Evolutionary conservation across 2,113 vertebrate genomes (phyloP).

Genomic region (Misgurnus anguillicaudatus): DNA sequence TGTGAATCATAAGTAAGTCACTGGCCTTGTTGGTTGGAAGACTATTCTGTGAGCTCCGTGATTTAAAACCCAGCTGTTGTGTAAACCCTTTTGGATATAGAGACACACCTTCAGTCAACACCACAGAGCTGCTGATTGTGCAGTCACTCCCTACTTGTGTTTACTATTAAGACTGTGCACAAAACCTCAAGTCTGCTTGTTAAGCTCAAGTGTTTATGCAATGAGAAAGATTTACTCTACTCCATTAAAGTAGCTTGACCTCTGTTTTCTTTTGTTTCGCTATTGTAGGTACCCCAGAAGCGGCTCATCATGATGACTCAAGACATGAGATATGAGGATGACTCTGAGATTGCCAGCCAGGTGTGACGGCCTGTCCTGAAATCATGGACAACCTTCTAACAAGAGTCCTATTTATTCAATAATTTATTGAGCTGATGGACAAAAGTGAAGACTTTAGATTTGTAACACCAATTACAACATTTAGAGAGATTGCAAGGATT

Average conservation of each 20-base stretch:
- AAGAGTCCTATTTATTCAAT: constrained; percentile 63
- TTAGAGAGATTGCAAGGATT: neutral
- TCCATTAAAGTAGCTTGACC: neutral
- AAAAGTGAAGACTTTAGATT: constrained; percentile 16
- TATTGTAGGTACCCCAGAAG: constrained; percentile 70
- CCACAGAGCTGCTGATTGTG: constrained; percentile 32
- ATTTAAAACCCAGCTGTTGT: constrained; percentile 33
- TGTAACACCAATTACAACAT: neutral
- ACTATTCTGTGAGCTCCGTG: neutral
- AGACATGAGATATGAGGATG: constrained; percentile 77
- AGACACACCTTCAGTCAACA: constrained; percentile 46
- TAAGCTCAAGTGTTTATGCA: neutral
- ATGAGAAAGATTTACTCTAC: neutral
- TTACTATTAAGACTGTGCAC: neutral
- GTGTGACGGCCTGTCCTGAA: constrained; percentile 61
- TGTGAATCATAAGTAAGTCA: neutral
- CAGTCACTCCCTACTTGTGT: constrained; percentile 1
- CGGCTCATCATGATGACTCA: constrained; percentile 67
- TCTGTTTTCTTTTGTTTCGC: neutral
- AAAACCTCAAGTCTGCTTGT: neutral
- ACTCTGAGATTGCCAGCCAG: constrained; percentile 80
- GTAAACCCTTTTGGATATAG: constrained; percentile 17
- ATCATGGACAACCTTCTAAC: constrained; percentile 36
- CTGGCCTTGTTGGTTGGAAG: neutral
- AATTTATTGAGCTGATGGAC: constrained; percentile 63